phyloP scores from a whole-genome alignment of 2,113 vertebrate species.

The Sorex araneus region DNA sequence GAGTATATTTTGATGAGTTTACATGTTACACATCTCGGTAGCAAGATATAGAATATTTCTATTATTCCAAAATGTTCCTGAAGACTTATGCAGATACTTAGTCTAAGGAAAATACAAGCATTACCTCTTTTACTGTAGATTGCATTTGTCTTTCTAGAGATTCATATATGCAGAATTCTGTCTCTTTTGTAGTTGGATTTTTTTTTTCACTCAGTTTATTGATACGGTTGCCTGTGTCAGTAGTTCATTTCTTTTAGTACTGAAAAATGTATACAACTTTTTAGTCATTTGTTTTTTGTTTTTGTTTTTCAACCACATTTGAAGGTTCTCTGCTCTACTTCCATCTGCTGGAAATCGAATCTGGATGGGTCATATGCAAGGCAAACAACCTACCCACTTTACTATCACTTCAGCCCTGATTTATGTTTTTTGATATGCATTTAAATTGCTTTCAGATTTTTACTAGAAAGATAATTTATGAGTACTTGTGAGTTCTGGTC shows the following conservation, averaged over 20 bases:
- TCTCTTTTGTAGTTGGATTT: background rate
- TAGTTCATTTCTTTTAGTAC: background rate
- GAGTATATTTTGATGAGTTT: slow-evolving; percentile 32
- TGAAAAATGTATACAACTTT: background rate
- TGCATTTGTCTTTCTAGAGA: slow-evolving; percentile 10
- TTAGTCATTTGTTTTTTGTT: too few relatives aligned
- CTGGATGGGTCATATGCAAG: too few relatives aligned
- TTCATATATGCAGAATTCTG: background rate
- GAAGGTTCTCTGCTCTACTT: too few relatives aligned
- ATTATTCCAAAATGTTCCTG: background rate
- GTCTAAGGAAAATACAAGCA: background rate
- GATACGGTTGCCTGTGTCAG: background rate
- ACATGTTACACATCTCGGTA: background rate
- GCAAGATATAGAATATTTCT: background rate
- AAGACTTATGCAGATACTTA: background rate
- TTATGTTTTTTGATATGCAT: background rate
- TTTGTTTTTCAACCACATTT: too few relatives aligned
- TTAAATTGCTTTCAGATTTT: background rate
- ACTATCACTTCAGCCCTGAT: too few relatives aligned
- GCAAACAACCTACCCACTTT: too few relatives aligned
- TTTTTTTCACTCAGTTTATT: background rate
- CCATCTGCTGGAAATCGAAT: too few relatives aligned
- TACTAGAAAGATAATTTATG: background rate
- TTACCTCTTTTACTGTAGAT: background rate
- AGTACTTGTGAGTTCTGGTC: background rate